Evolutionary conservation across 2,888 invertebrate species (phyloP), one percentile per base, ranked within the genome.

Genomic region (Himalopsyche kuldschensis): DNA sequence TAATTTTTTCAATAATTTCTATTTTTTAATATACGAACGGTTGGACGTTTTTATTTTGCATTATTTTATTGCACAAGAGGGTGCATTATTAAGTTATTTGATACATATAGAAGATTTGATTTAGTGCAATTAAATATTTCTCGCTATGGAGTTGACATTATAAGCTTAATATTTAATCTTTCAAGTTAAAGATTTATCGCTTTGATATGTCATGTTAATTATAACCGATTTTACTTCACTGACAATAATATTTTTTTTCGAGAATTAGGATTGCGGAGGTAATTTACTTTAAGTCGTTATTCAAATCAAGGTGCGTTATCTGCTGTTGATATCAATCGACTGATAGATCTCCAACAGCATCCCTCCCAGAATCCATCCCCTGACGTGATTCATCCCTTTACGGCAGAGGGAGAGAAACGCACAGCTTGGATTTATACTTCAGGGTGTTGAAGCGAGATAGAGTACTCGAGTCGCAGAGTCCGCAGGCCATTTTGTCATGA

Each of bases 401-500:
- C 75, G 79, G 30, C n/a, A n/a, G 77, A 90, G 88, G 82, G 89
- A 87, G 90, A 84, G 87, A 88, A 82, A 79, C 75, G 17, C 4
- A 46, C 32, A n/a, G 88, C 77, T 75, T 41, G 27, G 63, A 69
- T 69, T 69, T n/a, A 32, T n/a, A 4, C 4, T 15, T 1, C 55
- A 17, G 84, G 8, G 32, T 55, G 27, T 46, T 41, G 20, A 79
- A 20, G 90, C 82, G 88, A 41, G 88, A 91, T 88, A 27, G 90
- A 88, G 90, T 90, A 69, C 69, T 88, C 87, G 87, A 88, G 91
- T 89, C 90, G 91, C 88, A 84, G 85, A 89, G 90, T 90, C 89
- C 88, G 90, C 90, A 90, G 90, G 93, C 93, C 93, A 93, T 94
- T 93, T 94, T 94, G 93, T 93, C 90, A 90, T 89, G 89, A 89